Conservation (phyloP, 2,888 invertebrate genomes). For the Anthoptus insignis region DNA sequence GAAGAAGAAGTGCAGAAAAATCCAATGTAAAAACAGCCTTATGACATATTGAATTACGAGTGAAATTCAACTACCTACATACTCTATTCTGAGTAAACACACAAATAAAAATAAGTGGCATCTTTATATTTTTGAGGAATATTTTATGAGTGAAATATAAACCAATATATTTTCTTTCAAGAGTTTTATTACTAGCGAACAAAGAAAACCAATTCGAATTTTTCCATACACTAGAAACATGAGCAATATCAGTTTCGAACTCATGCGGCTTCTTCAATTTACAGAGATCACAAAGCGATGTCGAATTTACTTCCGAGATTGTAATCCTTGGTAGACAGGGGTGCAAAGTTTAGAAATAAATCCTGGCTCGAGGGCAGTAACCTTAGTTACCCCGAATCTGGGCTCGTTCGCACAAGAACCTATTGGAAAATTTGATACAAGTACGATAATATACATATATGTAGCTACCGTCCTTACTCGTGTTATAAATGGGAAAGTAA, state of each 20-base stretch:
- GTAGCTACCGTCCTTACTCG: no score
- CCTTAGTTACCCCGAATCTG: conserved; percentile 16
- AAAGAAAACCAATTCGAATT: not conserved
- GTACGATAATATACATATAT: no score
- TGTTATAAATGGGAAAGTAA: no score
- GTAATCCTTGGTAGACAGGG: conserved; percentile 44
- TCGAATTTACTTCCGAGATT: conserved; percentile 40
- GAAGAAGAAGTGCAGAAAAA: no score
- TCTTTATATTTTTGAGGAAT: not conserved
- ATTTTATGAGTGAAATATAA: not conserved
- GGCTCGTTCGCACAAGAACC: conserved; percentile 16
- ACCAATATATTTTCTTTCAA: not conserved
- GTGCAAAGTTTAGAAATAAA: conserved; percentile 32
- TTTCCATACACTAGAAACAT: conserved; percentile 16
- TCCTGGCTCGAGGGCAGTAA: conserved; percentile 24
- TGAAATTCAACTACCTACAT: no score
- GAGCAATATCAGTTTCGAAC: conserved; percentile 31
- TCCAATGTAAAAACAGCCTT: no score
- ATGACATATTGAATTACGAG: no score
- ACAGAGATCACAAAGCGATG: conserved; percentile 31
- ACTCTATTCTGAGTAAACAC: no score
- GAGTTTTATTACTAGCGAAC: not conserved
- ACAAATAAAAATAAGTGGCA: not conserved
- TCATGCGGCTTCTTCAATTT: conserved; percentile 34
- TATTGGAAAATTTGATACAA: conserved; percentile 19